Conservation (phyloP, 64 coral and sea anemone genomes). For the Hydrozoanthus tunicans region DNA sequence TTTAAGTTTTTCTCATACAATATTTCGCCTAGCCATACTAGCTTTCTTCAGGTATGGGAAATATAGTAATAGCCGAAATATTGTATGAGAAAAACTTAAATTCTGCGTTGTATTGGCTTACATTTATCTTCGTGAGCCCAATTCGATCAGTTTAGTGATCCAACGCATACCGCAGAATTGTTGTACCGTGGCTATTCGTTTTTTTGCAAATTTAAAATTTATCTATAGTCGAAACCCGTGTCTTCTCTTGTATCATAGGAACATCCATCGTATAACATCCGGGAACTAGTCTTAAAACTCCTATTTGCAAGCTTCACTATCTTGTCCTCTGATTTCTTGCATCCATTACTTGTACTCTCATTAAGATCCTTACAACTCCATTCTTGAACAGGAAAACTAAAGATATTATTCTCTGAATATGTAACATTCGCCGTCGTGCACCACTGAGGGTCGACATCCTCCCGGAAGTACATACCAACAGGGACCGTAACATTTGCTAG, state of each 20-base stretch:
- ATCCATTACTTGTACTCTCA: background rate
- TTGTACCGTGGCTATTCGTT: too few species aligned
- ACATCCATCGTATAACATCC: slow-evolving; percentile 14
- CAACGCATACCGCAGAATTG: too few species aligned
- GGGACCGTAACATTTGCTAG: background rate
- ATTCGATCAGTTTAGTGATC: too few species aligned
- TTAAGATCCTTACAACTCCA: slow-evolving; percentile 20
- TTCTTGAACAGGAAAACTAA: slow-evolving; percentile 2
- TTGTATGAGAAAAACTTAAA: too few species aligned
- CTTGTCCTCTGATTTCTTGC: slow-evolving; percentile 36
- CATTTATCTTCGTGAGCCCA: too few species aligned
- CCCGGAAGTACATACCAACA: slow-evolving; percentile 11
- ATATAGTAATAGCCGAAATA: too few species aligned
- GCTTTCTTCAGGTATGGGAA: too few species aligned
- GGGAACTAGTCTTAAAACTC: background rate
- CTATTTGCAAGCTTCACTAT: background rate
- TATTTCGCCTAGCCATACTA: too few species aligned
- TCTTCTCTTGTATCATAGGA: background rate
- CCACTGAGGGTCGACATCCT: slow-evolving; percentile 16
- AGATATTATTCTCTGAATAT: background rate
- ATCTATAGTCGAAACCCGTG: background rate
- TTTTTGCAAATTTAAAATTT: background rate
- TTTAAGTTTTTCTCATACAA: too few species aligned
- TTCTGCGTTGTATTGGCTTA: too few species aligned
- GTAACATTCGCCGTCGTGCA: slow-evolving; percentile 16